Base-by-base conservation (phyloP, 2,888 invertebrate species). In the Macrophya alboannulata region DNA sequence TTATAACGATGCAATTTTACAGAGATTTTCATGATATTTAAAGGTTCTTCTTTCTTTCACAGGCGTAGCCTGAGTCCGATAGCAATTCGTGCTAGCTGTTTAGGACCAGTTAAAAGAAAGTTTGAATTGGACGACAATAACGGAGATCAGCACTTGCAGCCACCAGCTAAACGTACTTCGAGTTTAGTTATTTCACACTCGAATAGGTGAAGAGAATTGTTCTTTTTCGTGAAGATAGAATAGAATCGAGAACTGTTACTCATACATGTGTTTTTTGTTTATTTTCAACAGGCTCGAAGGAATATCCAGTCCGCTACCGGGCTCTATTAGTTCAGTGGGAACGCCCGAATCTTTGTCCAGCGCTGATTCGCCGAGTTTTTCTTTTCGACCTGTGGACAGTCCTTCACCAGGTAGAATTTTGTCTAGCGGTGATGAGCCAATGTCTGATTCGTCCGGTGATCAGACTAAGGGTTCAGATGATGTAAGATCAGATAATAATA, bases 21-120 rank as follows among this genome's bases (percentile, higher is more conserved):
- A 51, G n/a, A 65, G 1, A 86, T 21, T 88, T 31, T 45, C 9
- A 45, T 45, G n/a, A 37, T 25, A 15, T 6, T 83, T 15, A 25
- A 48, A 31, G 31, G 5, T 10, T 8, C 15, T 43, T 59, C 15
- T 59, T 12, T 79, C 86, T 86, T 77, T 87, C 87, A 89, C 85
- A 94, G 95, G 88, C 96, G 98, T 86, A 98, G 98, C 89, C 96
- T 98, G 90, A 98, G 98, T 87, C 98, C 98, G 0, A 98, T 98
- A 89, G 96, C 97, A 15, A 95, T 98, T 94, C 95, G 98, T 84
- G 95, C 95, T 71, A 94, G 93, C 89, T 93, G 94, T 87, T 92
- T 94, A 68, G 92, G 94, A 9, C 93, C 94, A 8, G 95, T 95
- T 86, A 96, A 97, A 93, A 95, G 96, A 87, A 95, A 96, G 90